Evolutionary conservation across 2,113 vertebrate genomes (phyloP).

Genomic region (Barbus barbus): DNA sequence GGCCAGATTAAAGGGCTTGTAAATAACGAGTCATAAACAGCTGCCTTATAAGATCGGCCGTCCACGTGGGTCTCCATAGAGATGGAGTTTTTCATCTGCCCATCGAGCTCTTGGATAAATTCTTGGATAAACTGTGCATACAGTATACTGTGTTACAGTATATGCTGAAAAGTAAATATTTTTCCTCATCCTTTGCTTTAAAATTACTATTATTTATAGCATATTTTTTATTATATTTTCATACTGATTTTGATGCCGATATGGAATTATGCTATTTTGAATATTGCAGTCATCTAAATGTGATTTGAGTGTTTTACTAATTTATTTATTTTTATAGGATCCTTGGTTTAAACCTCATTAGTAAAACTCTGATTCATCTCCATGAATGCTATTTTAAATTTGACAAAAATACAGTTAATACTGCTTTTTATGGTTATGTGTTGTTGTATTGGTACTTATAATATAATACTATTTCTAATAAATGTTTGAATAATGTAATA

Average conservation of each 20-base stretch:
- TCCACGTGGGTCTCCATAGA: too few species aligned
- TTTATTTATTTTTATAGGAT: neutral
- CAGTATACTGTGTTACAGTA: neutral
- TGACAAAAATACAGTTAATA: neutral
- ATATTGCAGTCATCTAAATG: neutral
- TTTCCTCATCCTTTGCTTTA: neutral
- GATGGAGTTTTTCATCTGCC: constrained; percentile 60
- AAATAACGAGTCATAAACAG: constrained; percentile 76
- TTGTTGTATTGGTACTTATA: neutral
- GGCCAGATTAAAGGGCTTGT: constrained; percentile 76
- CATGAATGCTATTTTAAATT: neutral
- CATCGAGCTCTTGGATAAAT: too few species aligned
- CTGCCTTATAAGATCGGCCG: constrained; percentile 64
- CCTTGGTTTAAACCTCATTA: too few species aligned
- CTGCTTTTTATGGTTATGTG: neutral
- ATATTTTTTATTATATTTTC: neutral
- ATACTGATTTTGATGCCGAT: neutral
- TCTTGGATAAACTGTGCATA: neutral
- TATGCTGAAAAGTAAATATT: too few species aligned
- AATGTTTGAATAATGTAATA: neutral
- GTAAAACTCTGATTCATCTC: too few species aligned
- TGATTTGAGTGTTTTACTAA: neutral
- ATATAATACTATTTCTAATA: too few species aligned
- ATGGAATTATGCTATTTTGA: neutral
- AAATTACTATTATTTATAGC: neutral